Percentiles rank a stretch among this genome's conserved stretches.
phyloP scores from a whole-genome alignment of 2,797 vertebrate species.

The Cryptoblepharus egeriae region DNA sequence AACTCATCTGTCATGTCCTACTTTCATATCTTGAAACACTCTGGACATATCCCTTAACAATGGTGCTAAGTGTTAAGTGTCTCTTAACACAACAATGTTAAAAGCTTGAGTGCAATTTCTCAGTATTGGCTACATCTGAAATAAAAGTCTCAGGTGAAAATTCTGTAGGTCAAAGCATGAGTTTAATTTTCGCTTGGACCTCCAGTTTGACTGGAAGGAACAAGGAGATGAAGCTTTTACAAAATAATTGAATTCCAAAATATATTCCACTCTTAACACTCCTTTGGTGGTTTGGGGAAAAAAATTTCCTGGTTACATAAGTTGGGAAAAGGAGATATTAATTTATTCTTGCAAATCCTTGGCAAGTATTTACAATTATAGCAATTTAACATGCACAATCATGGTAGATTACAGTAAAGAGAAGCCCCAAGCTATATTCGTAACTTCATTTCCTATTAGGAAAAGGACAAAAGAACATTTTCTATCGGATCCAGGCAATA shows the following conservation, averaged over 20 bases:
- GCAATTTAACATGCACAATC: neutral
- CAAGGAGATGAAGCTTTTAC: neutral
- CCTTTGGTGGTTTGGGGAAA: neutral
- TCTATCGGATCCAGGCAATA: neutral
- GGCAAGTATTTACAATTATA: neutral
- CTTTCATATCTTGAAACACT: neutral
- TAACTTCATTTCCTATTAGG: conserved; percentile 4
- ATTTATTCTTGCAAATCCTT: neutral
- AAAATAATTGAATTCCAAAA: neutral
- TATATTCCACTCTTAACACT: neutral
- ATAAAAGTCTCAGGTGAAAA: neutral
- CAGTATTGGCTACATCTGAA: neutral
- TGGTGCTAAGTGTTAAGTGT: neutral
- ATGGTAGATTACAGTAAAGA: conserved; percentile 19
- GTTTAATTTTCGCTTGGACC: neutral
- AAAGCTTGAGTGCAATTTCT: neutral
- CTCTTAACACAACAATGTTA: too few relatives aligned
- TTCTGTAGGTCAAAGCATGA: neutral
- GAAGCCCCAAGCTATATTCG: neutral
- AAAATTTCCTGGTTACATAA: neutral
- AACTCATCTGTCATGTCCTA: neutral
- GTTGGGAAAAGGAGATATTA: neutral
- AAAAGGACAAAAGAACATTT: neutral
- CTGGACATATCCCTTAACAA: neutral
- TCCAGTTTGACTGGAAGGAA: neutral